Evolutionary conservation across 2,113 vertebrate species (phyloP).

Genomic region (Elephas maximus): DNA sequence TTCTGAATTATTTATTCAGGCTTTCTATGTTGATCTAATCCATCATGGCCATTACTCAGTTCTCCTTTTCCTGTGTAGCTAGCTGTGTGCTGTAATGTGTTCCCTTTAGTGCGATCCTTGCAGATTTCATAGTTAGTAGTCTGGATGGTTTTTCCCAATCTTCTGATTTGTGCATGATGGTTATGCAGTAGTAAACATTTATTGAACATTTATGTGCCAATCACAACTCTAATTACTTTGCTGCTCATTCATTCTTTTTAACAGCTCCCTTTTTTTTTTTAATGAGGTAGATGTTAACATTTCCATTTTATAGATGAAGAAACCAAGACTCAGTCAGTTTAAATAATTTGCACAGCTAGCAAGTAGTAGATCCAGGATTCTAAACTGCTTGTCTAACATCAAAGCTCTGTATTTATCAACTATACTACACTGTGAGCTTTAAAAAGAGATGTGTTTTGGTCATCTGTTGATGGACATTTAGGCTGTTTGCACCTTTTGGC

Average conservation of each 20-base stretch:
- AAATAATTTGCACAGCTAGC: neutral
- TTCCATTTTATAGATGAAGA: slow-evolving; percentile 50
- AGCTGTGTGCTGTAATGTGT: neutral
- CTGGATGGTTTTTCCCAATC: slow-evolving; percentile 1
- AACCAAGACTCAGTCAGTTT: neutral
- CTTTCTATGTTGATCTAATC: slow-evolving; percentile 20
- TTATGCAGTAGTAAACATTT: slow-evolving; percentile 67
- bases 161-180: slow-evolving; percentile 50
- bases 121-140: neutral
- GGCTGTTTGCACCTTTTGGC: too few species aligned
- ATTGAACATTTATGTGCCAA: slow-evolving; percentile 71
- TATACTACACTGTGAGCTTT: neutral
- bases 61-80: neutral
- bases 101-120: neutral
- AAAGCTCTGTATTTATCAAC: neutral
- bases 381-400: neutral
- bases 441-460: neutral
- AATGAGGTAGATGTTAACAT: slow-evolving; percentile 42
- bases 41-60: neutral
- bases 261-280: neutral
- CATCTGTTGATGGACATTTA: too few species aligned
- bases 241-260: slow-evolving; percentile 57
- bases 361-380: neutral
- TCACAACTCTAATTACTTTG: slow-evolving; percentile 67
- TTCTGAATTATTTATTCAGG: slow-evolving; percentile 54